A percentile compares a stretch with the other conserved stretches of the same genome.
phyloP scores from a whole-genome alignment of 2,797 vertebrate species.

The Passerculus sandwichensis region DNA sequence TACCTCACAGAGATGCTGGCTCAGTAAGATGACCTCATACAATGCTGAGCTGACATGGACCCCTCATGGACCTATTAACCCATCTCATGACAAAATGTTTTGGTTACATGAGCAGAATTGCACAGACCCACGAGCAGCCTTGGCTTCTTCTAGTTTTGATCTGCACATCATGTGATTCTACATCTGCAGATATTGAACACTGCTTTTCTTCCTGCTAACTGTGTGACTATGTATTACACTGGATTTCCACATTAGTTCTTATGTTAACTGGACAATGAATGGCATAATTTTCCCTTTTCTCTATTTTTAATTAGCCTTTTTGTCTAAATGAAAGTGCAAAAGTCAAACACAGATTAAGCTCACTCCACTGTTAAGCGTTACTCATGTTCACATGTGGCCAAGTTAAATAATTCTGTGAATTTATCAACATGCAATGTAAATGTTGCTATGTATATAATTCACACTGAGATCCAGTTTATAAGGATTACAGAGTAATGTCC shows the following conservation, averaged over 20 bases:
- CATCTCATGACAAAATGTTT: background rate
- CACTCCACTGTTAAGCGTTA: background rate
- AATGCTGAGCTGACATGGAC: background rate
- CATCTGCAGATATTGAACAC: background rate
- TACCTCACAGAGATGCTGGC: background rate
- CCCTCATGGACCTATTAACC: background rate
- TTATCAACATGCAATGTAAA: background rate
- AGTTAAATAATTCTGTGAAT: background rate
- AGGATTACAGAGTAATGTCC: background rate
- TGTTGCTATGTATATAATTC: background rate
- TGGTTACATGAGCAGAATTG: background rate
- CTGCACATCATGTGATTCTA: background rate
- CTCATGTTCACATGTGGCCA: background rate
- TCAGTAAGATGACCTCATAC: background rate
- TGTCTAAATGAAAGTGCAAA: conserved; percentile 1
- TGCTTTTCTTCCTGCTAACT: background rate
- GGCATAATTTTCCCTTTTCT: background rate
- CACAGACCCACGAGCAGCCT: background rate
- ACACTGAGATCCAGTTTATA: background rate
- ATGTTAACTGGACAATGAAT: background rate
- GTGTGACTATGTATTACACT: background rate
- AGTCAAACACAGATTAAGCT: background rate
- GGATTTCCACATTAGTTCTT: background rate
- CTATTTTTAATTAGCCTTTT: conserved; percentile 36
- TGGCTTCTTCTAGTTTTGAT: background rate